Evolutionary conservation across 2,113 vertebrate species (phyloP).

Genomic region (Tinamus guttatus): DNA sequence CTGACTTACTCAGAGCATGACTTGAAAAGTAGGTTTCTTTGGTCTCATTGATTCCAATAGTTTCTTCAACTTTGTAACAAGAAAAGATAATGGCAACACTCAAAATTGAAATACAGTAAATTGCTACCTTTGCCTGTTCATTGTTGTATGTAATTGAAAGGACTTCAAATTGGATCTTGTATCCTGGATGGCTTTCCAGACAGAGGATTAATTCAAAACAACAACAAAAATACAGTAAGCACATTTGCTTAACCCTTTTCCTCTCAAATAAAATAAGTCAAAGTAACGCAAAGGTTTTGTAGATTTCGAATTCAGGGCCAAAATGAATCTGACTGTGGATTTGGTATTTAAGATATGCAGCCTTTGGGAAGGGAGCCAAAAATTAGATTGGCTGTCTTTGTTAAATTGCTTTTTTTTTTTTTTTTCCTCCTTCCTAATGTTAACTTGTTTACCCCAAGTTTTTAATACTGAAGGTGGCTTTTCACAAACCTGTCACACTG

Average conservation of each 20-base stretch:
- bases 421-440: neutral
- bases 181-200: constrained; percentile 26
- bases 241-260: constrained; percentile 7
- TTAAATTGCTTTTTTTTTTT: neutral
- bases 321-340: neutral
- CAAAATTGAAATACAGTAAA: constrained; percentile 32
- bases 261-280: neutral
- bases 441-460: neutral
- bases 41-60: neutral
- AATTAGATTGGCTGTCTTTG: neutral
- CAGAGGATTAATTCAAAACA: constrained; percentile 24
- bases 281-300: neutral
- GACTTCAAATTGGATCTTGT: constrained; percentile 38
- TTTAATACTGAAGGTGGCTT: neutral
- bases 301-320: neutral
- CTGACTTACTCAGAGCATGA: neutral
- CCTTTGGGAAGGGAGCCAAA: neutral
- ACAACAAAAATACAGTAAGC: neutral
- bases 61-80: constrained; percentile 44
- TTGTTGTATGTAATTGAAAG: constrained; percentile 63
- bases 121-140: constrained; percentile 49
- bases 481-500: neutral
- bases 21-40: neutral
- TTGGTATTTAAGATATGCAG: neutral
- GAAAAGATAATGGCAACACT: constrained; percentile 43